Evolutionary conservation across 2,113 vertebrate genomes (phyloP).

Genomic region (Scomber scombrus): DNA sequence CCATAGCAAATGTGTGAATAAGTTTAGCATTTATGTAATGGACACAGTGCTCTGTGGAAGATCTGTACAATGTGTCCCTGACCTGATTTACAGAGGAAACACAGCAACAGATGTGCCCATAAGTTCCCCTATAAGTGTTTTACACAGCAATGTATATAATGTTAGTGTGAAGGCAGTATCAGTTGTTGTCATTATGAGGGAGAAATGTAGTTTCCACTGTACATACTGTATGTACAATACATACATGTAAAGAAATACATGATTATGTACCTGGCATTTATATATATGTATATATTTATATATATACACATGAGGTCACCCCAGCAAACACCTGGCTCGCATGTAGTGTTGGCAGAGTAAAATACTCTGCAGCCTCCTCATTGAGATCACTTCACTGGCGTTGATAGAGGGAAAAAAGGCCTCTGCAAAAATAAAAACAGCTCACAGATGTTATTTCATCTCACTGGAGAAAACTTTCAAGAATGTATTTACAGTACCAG

Average conservation of each 20-base stretch:
- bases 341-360: background rate
- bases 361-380: too few species aligned
- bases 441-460: background rate
- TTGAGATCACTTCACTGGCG: background rate
- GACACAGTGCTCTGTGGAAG: background rate
- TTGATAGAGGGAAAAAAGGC: background rate
- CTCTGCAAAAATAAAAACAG: background rate
- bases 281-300: background rate
- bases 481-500: background rate
- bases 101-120: constrained; percentile 28
- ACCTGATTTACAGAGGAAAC: background rate
- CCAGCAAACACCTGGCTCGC: background rate
- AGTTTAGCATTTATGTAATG: background rate
- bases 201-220: background rate
- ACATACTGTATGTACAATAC: background rate
- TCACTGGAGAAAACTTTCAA: background rate
- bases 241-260: background rate
- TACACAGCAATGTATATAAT: too few species aligned
- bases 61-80: background rate
- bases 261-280: background rate
- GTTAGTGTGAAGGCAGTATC: too few species aligned
- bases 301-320: background rate
- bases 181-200: too few species aligned
- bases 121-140: background rate
- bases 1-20: background rate